Percentiles rank a stretch among this genome's conserved stretches.
phyloP scores from a whole-genome alignment of 2,888 invertebrate species.

The Apantesis nais region DNA sequence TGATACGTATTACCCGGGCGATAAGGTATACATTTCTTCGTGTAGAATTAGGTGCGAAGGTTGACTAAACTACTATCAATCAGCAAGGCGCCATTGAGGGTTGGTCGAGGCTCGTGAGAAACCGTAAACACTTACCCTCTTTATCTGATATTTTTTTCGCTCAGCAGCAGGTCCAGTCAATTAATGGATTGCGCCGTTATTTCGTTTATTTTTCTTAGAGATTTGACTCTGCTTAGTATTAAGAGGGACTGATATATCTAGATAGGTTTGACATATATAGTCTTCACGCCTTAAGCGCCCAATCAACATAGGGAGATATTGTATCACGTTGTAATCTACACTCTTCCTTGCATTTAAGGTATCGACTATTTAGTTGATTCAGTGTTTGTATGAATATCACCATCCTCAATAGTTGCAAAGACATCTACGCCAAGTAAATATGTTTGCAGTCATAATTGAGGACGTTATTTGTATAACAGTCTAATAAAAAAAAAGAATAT shows the following conservation, averaged over 20 bases:
- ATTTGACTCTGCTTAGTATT: slow-evolving; percentile 71
- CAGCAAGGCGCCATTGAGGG: slow-evolving; percentile 85
- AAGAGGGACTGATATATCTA: slow-evolving; percentile 77
- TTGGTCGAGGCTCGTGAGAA: slow-evolving; percentile 83
- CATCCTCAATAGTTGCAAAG: slow-evolving; percentile 6
- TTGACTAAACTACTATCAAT: slow-evolving; percentile 81
- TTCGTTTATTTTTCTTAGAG: slow-evolving; percentile 78
- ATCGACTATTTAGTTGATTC: not conserved
- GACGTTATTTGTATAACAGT: too few relatives aligned
- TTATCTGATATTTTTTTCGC: slow-evolving; percentile 83
- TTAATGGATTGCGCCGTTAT: slow-evolving; percentile 84
- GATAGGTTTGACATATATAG: slow-evolving; percentile 76
- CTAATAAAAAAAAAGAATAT: too few relatives aligned
- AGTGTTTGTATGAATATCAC: not conserved
- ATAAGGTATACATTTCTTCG: slow-evolving; percentile 53
- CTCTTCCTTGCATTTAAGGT: too few relatives aligned
- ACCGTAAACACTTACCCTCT: slow-evolving; percentile 84
- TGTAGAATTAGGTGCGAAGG: slow-evolving; percentile 68
- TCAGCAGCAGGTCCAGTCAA: slow-evolving; percentile 81
- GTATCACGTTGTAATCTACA: too few relatives aligned
- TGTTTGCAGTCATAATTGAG: too few relatives aligned
- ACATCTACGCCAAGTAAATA: slow-evolving; percentile 35
- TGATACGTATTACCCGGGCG: slow-evolving; percentile 36
- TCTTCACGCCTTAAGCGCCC: not conserved
- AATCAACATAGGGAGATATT: not conserved